Evolutionary conservation across 2,113 vertebrate species (phyloP), one percentile per base, ranked within the genome.

Genomic region (Sisor rabdophorus): DNA sequence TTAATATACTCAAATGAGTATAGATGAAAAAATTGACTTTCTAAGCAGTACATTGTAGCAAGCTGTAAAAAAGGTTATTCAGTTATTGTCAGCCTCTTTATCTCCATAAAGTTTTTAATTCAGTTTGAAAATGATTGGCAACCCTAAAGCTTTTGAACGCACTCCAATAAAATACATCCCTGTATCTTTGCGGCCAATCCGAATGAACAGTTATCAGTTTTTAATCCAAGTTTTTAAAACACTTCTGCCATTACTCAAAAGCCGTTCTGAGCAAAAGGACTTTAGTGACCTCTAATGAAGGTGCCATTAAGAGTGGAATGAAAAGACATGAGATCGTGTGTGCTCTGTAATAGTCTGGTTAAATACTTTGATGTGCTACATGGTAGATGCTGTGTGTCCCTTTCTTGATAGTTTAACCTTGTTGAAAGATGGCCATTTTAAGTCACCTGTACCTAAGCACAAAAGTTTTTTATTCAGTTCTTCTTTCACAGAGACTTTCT

Each of bases 341-440:
- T 76, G 77, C 26, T 68, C 65, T 69, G 69, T 82, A 82, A 78
- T 75, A 71, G 81, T 77, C 73, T 79, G 78, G 74, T 82, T 79
- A 82, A 79, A 77, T 67, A 70, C 56, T 82, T 69, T 32, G 28
- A 68, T 76, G 69, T 48, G 55, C 71, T 71, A 55, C 70, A 76
- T 67, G 47, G 76, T 82, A 44, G 79, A 68, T 71, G 65, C 73
- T 40, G 36, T 8, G 52, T 76, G 77, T 79, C 81, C 81, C 79
- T 82, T 82, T 75, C 74, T 72, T 73, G 55, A 22, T 44, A 50
- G 56, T 76, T 77, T 80, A 83, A 83, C 81, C 78, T 83, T 83
- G 74, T 71, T 76, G 53, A 65, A 79, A 56, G 52, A 77, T 59
- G 22, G 32, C 52, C 17, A 78, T 82, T 82, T 70, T 79, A 71